These are phyloP conservation scores for Daphoenositta chrysoptera DNA, from an alignment of 2,113 vertebrate genomes.

Conservation along the genomic window DNA sequence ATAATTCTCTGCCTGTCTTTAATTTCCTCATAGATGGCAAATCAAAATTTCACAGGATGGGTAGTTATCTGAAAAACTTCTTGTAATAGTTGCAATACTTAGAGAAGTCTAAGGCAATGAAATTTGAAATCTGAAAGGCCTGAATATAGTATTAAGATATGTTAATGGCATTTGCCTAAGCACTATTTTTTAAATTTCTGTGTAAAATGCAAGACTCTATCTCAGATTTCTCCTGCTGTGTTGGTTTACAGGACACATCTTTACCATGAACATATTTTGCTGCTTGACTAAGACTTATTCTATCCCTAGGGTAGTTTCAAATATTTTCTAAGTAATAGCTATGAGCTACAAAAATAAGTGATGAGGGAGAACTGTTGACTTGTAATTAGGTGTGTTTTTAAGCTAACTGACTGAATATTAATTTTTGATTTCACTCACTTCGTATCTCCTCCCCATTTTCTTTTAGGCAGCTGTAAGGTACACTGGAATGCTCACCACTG, in stretches of 20 bases:
- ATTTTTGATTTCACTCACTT: neutral
- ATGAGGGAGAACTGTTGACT: neutral
- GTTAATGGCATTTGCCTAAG: neutral
- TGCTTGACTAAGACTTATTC: neutral
- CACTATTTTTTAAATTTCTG: neutral
- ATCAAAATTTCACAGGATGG: neutral
- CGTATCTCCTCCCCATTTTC: neutral
- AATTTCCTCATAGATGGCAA: neutral
- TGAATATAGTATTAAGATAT: neutral
- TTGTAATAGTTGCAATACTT: neutral
- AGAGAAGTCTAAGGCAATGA: neutral
- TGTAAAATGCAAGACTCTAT: neutral
- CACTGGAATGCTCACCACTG: neutral
- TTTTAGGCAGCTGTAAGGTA: neutral
- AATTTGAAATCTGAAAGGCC: neutral
- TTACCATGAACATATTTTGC: neutral
- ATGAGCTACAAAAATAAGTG: neutral
- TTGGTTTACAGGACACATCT: neutral
- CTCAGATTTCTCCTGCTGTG: neutral
- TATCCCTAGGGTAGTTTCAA: neutral
- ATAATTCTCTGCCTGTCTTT: neutral
- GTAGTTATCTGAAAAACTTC: neutral
- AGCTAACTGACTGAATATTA: neutral
- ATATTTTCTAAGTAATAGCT: neutral
- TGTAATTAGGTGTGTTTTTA: neutral